Base-by-base conservation (phyloP, 2,888 invertebrate species). In the Parapristionchus giblindavisi region DNA sequence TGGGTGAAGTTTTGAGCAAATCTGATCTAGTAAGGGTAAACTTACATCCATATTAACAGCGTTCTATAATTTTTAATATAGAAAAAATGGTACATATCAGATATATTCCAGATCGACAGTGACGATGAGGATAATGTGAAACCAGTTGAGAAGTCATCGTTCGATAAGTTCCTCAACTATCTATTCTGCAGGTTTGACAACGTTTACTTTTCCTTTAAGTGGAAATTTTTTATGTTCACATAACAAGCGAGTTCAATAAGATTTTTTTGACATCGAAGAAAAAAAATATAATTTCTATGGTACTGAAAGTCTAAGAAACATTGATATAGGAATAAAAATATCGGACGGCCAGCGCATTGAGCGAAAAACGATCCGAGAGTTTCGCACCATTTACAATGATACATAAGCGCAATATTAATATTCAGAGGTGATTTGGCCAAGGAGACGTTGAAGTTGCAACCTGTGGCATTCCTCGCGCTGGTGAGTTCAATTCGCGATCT, bases 101-200 rank as follows among this genome's bases (percentile, higher is more conserved):
- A n/a, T n/a, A n/a, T n/a, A n/a, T n/a, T n/a, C n/a, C n/a, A n/a
- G n/a, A n/a, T n/a, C n/a, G 71, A 71, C 56, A 71, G 48, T 21
- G 71, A 71, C n/a, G 71, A 71, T 32, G 71, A 71, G 17, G 71
- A 71, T 0, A 8, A 17, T 8, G 71, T 38, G 21, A 71, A 71
- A 58, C 56, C 54, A 29, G 40, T 71, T 21, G 56, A 71, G 34
- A 71, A 71, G 34, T 56, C 71, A 40, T 36, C 56, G 11, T 24
- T 71, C 29, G 71, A 71, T 29, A 54, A 71, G 40, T 71, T 71
- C 43, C 54, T 71, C 71, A 71, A 71, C 21, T 71, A 71, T 38
- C 21, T 71, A 5, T 71, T 71, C 52, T 71, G 71, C 71, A 54
- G 71, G 71, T 71, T 27, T 24, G 56, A 8, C 21, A 56, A 27